These are phyloP conservation scores for Streptopelia turtur DNA, from an alignment of 2,797 vertebrate species.

Conservation along the genomic window DNA sequence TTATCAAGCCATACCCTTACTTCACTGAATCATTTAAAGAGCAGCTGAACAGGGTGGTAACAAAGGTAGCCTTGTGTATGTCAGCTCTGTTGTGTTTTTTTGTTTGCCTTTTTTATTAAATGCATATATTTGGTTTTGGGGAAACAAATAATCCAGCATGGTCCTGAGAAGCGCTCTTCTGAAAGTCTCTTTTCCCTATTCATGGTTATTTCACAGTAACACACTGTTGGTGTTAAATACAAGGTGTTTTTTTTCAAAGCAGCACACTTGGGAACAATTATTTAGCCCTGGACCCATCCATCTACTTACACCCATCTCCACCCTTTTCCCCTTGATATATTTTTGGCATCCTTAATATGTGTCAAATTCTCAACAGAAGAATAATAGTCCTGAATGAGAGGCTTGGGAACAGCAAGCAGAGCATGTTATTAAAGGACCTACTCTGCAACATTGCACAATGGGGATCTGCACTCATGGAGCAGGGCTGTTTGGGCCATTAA, in stretches of 20 bases:
- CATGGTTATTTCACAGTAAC: not conserved
- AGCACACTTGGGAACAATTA: not conserved
- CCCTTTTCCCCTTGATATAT: not conserved
- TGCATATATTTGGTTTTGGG: not conserved
- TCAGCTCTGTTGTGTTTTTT: not conserved
- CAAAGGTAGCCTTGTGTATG: not conserved
- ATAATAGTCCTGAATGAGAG: not conserved
- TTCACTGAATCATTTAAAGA: not conserved
- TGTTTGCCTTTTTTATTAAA: not conserved
- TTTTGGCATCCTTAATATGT: not conserved
- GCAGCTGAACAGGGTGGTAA: not conserved
- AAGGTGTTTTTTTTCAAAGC: not conserved
- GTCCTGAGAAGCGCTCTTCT: not conserved
- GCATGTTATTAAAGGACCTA: not conserved
- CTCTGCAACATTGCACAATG: not conserved
- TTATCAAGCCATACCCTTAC: not conserved
- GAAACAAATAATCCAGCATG: not conserved
- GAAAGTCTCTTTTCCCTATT: not conserved
- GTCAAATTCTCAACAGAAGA: not conserved
- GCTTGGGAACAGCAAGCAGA: not conserved
- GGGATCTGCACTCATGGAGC: not conserved
- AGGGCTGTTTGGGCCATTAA: not conserved
- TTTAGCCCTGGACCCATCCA: not conserved
- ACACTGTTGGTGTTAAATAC: not conserved
- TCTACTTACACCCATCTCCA: not conserved